Evolutionary conservation across 2,797 vertebrate genomes (phyloP).

Genomic region (Amblyraja radiata): DNA sequence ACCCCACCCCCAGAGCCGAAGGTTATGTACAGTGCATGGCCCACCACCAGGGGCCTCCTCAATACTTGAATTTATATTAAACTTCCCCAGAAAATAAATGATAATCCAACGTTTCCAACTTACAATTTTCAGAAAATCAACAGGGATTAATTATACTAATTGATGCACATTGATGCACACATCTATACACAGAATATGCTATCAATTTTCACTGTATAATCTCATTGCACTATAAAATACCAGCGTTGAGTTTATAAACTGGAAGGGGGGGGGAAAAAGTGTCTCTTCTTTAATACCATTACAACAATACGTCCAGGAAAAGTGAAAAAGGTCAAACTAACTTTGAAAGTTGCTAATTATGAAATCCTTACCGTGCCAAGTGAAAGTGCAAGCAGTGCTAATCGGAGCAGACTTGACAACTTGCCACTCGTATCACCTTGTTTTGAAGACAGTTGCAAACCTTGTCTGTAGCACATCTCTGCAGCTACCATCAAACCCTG

Average conservation of each 20-base stretch:
- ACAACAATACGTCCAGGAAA: background rate
- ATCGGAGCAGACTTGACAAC: slow-evolving; percentile 73
- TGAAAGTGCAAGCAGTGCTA: slow-evolving; percentile 75
- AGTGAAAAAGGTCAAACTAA: background rate
- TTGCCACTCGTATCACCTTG: slow-evolving; percentile 74
- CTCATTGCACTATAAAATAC: background rate
- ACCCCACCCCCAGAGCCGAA: too few relatives aligned
- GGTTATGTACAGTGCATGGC: too few relatives aligned
- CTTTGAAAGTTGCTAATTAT: slow-evolving; percentile 26
- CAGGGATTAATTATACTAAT: background rate
- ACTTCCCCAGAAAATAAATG: background rate
- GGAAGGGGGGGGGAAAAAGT: background rate
- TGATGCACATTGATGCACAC: background rate
- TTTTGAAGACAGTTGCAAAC: slow-evolving; percentile 83
- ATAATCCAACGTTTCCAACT: background rate
- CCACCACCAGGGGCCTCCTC: too few relatives aligned
- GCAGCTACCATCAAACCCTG: slow-evolving; percentile 84
- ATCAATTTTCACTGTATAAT: background rate
- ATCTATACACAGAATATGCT: background rate
- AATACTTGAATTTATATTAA: background rate
- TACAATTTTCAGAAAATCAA: background rate
- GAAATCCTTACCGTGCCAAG: slow-evolving; percentile 74
- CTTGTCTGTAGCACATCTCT: slow-evolving; percentile 84
- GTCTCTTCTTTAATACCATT: background rate
- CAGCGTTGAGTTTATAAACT: background rate